A percentile compares a stretch with the other conserved stretches of the same genome.
Conservation (phyloP, 1,140 invertebrate genomes). For the Coenobita brevimanus region DNA sequence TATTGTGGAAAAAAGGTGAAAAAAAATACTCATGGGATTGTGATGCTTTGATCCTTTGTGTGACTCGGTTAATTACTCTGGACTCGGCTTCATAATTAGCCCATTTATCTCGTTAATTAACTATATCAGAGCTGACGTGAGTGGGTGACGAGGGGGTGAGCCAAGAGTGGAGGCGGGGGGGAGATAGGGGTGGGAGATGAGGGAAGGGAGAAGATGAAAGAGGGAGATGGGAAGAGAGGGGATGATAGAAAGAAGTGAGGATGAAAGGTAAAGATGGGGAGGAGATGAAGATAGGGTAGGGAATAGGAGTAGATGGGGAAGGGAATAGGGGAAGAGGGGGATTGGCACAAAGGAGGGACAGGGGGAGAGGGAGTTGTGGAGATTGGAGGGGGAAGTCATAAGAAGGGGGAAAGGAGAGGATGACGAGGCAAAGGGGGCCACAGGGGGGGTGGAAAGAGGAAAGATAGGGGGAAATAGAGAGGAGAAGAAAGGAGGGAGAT, state of each 20-base stretch:
- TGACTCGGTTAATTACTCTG: too few species aligned
- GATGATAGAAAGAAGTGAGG: too few species aligned
- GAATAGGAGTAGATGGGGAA: not conserved
- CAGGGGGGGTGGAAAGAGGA: not conserved
- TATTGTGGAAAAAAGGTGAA: too few species aligned
- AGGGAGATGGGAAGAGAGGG: too few species aligned
- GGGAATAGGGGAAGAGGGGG: not conserved
- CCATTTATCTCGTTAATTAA: conserved; percentile 27
- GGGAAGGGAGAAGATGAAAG: not conserved
- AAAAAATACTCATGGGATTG: too few species aligned
- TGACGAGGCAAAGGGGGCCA: not conserved
- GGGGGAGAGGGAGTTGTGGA: not conserved
- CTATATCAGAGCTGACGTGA: not conserved
- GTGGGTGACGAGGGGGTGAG: not conserved
- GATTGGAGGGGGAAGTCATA: too few species aligned
- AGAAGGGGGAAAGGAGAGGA: not conserved
- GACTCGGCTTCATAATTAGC: too few species aligned
- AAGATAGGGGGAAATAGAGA: not conserved
- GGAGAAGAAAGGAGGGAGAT: not conserved
- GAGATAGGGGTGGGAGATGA: not conserved
- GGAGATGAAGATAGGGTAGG: too few species aligned
- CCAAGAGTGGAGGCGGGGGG: not conserved
- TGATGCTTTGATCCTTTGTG: too few species aligned
- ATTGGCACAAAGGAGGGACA: not conserved
- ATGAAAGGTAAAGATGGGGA: too few species aligned